phyloP scores from a whole-genome alignment of 2,797 vertebrate species.

The Odontamblyopus lacepedii region DNA sequence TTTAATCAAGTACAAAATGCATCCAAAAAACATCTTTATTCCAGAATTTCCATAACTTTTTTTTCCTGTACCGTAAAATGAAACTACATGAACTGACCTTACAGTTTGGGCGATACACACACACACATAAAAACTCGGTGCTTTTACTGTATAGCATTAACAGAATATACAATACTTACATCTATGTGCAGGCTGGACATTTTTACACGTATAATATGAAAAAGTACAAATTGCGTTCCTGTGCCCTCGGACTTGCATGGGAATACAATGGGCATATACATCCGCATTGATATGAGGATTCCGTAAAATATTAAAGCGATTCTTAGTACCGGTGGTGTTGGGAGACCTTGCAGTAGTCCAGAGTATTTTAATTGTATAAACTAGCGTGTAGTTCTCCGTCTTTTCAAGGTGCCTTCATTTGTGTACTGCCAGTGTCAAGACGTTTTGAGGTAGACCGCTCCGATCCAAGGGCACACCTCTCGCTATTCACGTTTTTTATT shows the following conservation, averaged over 20 bases:
- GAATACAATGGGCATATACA: constrained; percentile 74
- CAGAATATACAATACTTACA: constrained; percentile 82
- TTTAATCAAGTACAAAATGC: constrained; percentile 63
- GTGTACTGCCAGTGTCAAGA: constrained; percentile 91
- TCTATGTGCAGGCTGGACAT: constrained; percentile 80
- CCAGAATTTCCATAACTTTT: constrained; percentile 58
- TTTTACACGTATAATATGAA: constrained; percentile 79
- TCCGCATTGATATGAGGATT: constrained; percentile 74
- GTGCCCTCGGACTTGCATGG: constrained; percentile 70
- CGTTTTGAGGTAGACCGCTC: constrained; percentile 98
- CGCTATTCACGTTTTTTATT: constrained; percentile 12
- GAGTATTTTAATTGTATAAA: constrained; percentile 82
- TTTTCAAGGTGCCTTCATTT: constrained; percentile 82
- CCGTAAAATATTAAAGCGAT: constrained; percentile 76
- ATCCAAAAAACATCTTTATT: constrained; percentile 67
- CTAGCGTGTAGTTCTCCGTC: constrained; percentile 78
- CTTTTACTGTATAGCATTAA: constrained; percentile 76
- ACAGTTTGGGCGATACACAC: constrained; percentile 82
- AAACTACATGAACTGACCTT: constrained; percentile 83
- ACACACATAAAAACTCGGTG: constrained; percentile 83
- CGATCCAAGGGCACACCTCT: constrained; percentile 90
- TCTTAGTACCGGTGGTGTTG: constrained; percentile 71
- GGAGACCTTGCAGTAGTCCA: constrained; percentile 84
- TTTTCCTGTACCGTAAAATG: constrained; percentile 73
- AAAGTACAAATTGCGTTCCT: constrained; percentile 70